phyloP scores from a whole-genome alignment of 2,113 vertebrate species.

The Ahaetulla prasina region DNA sequence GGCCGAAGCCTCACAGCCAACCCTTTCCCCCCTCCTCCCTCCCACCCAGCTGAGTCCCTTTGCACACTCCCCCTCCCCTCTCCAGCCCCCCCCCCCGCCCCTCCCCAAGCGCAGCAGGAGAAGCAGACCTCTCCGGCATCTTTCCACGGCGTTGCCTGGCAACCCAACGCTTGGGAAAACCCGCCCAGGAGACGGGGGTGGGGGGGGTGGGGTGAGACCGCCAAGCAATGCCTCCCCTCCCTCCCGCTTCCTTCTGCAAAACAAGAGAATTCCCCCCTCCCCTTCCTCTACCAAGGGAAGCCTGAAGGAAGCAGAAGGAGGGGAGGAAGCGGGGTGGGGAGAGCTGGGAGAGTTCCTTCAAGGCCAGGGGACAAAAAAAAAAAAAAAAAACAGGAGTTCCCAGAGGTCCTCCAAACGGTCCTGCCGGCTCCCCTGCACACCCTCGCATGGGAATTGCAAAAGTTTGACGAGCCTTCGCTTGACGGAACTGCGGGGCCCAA shows the following conservation, averaged over 20 bases:
- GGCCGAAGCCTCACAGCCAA: too few relatives aligned
- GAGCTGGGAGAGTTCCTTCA: neutral
- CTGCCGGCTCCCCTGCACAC: too few relatives aligned
- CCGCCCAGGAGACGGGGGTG: neutral
- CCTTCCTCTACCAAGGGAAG: too few relatives aligned
- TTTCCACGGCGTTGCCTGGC: neutral
- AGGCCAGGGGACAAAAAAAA: too few relatives aligned
- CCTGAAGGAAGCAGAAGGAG: too few relatives aligned
- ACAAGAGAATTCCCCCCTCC: neutral
- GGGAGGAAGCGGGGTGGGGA: fast-evolving
- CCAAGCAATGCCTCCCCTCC: neutral
- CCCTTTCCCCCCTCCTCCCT: too few relatives aligned
- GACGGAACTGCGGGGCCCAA: too few relatives aligned
- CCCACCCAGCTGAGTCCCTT: too few relatives aligned
- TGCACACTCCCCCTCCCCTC: too few relatives aligned
- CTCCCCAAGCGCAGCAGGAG: too few relatives aligned
- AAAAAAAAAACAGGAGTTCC: neutral
- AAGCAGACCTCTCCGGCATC: neutral
- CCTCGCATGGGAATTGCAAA: neutral
- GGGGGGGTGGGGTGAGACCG: neutral
- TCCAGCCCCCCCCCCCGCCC: too few relatives aligned
- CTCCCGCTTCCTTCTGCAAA: neutral
- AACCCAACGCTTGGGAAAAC: neutral
- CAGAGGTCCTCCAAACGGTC: neutral
- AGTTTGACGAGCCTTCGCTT: too few relatives aligned